Conservation (phyloP, 1,140 invertebrate genomes). For the Monomorium pharaonis region DNA sequence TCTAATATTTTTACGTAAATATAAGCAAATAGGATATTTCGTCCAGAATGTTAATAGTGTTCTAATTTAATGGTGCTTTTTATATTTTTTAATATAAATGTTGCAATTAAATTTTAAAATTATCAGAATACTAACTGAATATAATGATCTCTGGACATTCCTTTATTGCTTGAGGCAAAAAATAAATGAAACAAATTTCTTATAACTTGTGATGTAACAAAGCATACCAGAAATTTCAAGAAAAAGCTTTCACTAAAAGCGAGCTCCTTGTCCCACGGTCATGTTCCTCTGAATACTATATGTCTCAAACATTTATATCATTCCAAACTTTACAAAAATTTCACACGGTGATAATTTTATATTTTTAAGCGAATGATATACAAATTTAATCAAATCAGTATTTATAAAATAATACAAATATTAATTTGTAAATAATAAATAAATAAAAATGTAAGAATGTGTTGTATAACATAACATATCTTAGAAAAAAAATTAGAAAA, state of each 20-base stretch:
- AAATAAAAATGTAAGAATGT: slow-evolving; percentile 11
- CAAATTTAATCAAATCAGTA: slow-evolving; percentile 42
- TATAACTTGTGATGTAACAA: not conserved
- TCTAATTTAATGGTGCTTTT: no score
- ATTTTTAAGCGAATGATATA: slow-evolving; percentile 52
- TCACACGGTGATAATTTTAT: slow-evolving; percentile 41
- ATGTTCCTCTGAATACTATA: slow-evolving; percentile 64
- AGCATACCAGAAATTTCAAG: slow-evolving; percentile 73
- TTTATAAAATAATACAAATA: no score
- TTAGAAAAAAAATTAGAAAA: slow-evolving; percentile 40
- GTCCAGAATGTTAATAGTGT: slow-evolving; percentile 18
- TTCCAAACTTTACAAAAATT: slow-evolving; percentile 26
- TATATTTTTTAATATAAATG: slow-evolving; percentile 6
- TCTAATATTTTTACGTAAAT: not conserved
- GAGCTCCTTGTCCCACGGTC: slow-evolving; percentile 78
- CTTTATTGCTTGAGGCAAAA: slow-evolving; percentile 2
- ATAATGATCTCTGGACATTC: slow-evolving; percentile 31
- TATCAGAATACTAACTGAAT: not conserved
- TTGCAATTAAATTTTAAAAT: not conserved
- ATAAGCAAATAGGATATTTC: slow-evolving; percentile 29
- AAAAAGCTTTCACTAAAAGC: slow-evolving; percentile 68
- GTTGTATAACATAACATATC: slow-evolving; percentile 56
- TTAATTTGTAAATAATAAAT: no score
- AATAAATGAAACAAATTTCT: slow-evolving; percentile 18
- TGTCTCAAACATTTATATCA: slow-evolving; percentile 48